Evolutionary conservation across 2,888 invertebrate species (phyloP).

Genomic region (Rotaria socialis): DNA sequence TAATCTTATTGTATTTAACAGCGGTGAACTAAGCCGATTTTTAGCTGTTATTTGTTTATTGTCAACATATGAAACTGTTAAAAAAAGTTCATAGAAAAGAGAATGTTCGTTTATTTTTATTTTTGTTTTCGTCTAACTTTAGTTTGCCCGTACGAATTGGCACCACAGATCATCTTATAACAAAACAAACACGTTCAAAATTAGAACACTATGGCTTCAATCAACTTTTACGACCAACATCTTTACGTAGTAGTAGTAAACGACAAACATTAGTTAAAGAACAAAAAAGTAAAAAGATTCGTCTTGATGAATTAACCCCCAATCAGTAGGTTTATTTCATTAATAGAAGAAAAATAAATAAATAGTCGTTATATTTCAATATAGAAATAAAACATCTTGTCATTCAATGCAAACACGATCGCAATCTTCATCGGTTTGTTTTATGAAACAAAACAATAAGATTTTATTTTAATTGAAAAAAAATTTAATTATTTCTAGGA

Average conservation of each 20-base stretch:
- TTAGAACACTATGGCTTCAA: conserved; percentile 6
- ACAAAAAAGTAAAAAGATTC: conserved; percentile 9
- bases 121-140: background rate
- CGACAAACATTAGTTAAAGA: background rate
- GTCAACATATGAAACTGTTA: background rate
- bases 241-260: background rate
- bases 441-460: background rate
- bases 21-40: conserved; percentile 29
- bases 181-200: conserved; percentile 11
- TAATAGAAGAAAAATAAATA: background rate
- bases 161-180: background rate
- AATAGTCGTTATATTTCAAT: background rate
- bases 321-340: background rate
- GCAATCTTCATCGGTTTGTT: conserved; percentile 22
- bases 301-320: background rate
- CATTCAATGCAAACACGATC: conserved; percentile 36
- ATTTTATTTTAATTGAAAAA: too few relatives aligned
- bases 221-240: background rate
- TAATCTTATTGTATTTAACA: conserved; percentile 21
- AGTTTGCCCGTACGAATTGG: background rate
- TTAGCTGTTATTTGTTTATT: background rate
- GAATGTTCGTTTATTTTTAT: background rate
- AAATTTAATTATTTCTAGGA: background rate
- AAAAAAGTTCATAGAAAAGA: background rate
- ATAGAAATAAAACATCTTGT: background rate